These are phyloP conservation scores for Hyaena hyaena DNA, from an alignment of 2,113 vertebrate species.

Conservation along the genomic window DNA sequence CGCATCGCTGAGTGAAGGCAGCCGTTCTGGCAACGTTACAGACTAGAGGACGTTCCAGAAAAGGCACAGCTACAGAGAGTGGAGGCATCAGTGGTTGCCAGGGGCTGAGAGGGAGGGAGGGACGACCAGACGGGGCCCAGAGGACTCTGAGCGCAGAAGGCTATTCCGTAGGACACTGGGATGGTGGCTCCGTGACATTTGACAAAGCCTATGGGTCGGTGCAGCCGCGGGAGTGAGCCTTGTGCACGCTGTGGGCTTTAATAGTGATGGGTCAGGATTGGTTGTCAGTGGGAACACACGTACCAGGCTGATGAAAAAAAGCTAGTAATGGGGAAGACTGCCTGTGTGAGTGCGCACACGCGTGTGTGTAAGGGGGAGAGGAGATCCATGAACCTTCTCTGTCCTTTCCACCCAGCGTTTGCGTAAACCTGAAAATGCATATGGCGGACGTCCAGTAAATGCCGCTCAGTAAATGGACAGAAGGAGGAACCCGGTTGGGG, in stretches of 20 bases:
- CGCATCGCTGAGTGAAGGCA: fast-evolving
- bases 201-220: neutral
- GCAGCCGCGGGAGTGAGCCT: neutral
- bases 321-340: neutral
- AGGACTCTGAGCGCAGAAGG: neutral
- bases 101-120: neutral
- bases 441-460: fast-evolving
- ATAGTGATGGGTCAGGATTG: fast-evolving
- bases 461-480: fast-evolving
- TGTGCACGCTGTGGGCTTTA: fast-evolving
- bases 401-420: neutral
- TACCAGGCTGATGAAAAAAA: fast-evolving
- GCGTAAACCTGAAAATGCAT: neutral
- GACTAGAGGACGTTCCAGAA: neutral
- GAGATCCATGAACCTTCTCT: neutral
- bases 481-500: neutral
- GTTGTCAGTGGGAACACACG: fast-evolving
- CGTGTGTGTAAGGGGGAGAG: fast-evolving
- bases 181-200: too few species aligned
- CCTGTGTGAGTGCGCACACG: neutral
- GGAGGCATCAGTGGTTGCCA: fast-evolving
- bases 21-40: too few species aligned
- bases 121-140: too few species aligned
- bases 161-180: fast-evolving
- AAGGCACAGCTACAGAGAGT: neutral